Evolutionary conservation across 2,797 vertebrate species (phyloP).

Genomic region (Gallirallus australis): DNA sequence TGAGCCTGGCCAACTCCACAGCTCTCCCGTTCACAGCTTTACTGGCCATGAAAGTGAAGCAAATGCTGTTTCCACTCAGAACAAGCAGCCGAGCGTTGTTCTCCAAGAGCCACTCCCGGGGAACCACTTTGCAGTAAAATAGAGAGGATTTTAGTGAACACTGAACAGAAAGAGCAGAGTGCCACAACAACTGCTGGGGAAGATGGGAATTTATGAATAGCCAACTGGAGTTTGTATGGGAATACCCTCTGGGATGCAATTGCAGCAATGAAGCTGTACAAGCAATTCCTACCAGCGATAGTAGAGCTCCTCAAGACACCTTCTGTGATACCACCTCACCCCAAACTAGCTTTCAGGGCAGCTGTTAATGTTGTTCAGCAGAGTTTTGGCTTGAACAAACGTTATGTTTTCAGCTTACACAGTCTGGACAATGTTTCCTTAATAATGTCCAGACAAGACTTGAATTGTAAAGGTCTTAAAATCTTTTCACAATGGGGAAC

Average conservation of each 20-base stretch:
- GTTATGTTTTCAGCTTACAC: not conserved
- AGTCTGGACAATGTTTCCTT: not conserved
- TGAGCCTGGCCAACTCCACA: conserved; percentile 82
- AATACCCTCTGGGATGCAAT: not conserved
- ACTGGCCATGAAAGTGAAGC: conserved; percentile 88
- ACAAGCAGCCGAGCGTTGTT: conserved; percentile 90
- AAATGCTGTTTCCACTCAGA: conserved; percentile 87
- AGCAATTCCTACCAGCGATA: not conserved
- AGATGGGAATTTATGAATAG: not conserved
- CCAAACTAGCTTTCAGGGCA: not conserved
- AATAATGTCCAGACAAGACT: not conserved
- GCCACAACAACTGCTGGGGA: not conserved
- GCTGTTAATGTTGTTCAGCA: fast-evolving
- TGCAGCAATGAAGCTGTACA: not conserved
- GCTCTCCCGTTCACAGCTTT: conserved; percentile 86
- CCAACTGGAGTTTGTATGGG: not conserved
- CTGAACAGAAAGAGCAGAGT: not conserved
- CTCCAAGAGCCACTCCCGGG: conserved; percentile 88
- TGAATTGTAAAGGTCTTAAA: not conserved
- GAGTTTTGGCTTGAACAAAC: not conserved
- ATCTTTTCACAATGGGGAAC: not conserved
- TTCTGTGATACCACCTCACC: not conserved
- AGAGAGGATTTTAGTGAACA: not conserved
- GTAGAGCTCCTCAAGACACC: fast-evolving
- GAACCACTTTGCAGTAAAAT: conserved; percentile 77